Evolutionary conservation across 2,113 vertebrate species (phyloP).

Genomic region (Lycaon pictus): DNA sequence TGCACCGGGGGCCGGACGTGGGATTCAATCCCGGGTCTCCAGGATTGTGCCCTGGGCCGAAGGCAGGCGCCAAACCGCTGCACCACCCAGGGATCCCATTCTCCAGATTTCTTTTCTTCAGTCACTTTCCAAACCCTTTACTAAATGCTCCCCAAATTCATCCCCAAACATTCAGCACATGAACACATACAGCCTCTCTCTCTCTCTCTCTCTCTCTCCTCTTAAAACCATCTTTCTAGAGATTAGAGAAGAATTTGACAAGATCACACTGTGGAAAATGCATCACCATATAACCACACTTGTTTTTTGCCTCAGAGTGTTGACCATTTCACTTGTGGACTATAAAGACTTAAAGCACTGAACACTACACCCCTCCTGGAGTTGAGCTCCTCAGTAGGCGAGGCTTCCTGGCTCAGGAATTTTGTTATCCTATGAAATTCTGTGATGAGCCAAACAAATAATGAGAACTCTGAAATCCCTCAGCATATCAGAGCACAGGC

Average conservation of each 20-base stretch:
- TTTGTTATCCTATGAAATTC: background rate
- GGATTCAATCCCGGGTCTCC: too few relatives aligned
- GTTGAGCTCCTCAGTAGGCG: slow-evolving; percentile 66
- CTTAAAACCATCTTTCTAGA: background rate
- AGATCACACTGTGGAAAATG: background rate
- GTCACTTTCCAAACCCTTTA: background rate
- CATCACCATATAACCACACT: background rate
- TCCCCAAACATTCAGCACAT: background rate
- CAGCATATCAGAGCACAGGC: slow-evolving; percentile 54
- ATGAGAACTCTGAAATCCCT: slow-evolving; percentile 39
- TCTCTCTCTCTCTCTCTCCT: background rate
- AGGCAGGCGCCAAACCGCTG: too few relatives aligned
- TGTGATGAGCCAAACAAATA: slow-evolving; percentile 68
- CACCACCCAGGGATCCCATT: background rate
- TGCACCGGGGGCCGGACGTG: too few relatives aligned
- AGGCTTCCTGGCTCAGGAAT: slow-evolving; percentile 60
- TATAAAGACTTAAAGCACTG: slow-evolving; percentile 62
- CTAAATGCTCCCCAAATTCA: background rate
- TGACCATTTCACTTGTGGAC: slow-evolving; percentile 62
- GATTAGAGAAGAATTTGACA: background rate
- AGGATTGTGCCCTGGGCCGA: too few relatives aligned
- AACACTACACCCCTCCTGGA: slow-evolving; percentile 61
- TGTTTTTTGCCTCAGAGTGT: background rate
- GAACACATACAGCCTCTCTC: background rate
- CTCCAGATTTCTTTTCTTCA: background rate